Base-by-base conservation (phyloP, 2,888 invertebrate species). In the Empis stercorea region DNA sequence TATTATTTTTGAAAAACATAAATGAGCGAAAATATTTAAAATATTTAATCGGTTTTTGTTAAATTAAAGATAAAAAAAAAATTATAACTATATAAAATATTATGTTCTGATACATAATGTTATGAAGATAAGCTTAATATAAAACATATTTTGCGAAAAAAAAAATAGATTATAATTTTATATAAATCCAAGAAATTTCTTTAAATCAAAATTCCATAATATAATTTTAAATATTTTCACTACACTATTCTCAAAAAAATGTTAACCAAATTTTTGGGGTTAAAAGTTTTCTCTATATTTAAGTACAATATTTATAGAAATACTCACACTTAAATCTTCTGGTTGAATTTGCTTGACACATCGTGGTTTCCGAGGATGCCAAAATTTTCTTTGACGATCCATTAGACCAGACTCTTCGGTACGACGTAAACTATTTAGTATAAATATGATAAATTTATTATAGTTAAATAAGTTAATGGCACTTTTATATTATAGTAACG, bases 371-470 rank as follows among this genome's bases (percentile, higher is more conserved):
- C 70, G 65, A 23, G 74, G 74, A 58, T 79, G 76, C 77, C 79
- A 80, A 45, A 71, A 57, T 15, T 73, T 70, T 50, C 72, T 67
- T 44, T 80, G 71, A 45, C 79, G 73, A 6, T 68, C 62, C 64
- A 78, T 71, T n/a, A 80, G 57, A 0, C 81, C 81, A 0, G 72
- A 63, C 59, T 81, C 80, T 14, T 68, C 68, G 52, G 75, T 71
- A 55, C 73, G 74, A 13, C 78, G 71, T 43, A 80, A 71, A 15
- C 80, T 81, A 59, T 45, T n/a, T n/a, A n/a, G n/a, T n/a, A n/a
- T n/a, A n/a, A n/a, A n/a, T n/a, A n/a, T n/a, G n/a, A n/a, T n/a
- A n/a, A n/a, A n/a, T n/a, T n/a, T n/a, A n/a, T n/a, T n/a, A n/a
- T n/a, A n/a, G n/a, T n/a, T n/a, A n/a, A n/a, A n/a, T n/a, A n/a